Conservation (phyloP, 2,888 invertebrate species). For the Notocelia uddmanniana region DNA sequence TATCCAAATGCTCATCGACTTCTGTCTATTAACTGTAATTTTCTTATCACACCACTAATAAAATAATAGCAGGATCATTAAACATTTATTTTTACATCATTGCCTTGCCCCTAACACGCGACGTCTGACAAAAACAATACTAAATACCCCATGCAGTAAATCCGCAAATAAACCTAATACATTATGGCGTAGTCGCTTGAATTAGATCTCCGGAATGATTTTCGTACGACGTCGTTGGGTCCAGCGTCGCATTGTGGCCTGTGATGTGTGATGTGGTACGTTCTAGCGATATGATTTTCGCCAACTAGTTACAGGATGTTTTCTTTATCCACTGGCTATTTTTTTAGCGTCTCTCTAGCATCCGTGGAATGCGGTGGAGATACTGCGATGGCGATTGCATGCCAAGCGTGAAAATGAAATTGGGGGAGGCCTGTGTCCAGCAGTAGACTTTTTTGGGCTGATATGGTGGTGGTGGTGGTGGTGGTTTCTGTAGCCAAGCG, state of each 20-base stretch:
- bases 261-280: constrained; percentile 53
- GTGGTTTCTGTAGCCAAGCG: too few relatives aligned
- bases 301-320: constrained; percentile 46
- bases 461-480: too few relatives aligned
- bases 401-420: too few relatives aligned
- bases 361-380: too few relatives aligned
- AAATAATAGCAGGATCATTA: background rate
- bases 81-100: background rate
- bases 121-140: constrained; percentile 7
- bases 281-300: constrained; percentile 49
- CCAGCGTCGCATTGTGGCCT: constrained; percentile 46
- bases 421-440: too few relatives aligned
- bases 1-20: background rate
- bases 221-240: constrained; percentile 33
- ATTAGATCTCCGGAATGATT: constrained; percentile 39
- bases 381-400: too few relatives aligned
- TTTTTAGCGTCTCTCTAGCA: too few relatives aligned
- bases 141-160: constrained; percentile 18
- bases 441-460: too few relatives aligned
- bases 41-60: background rate
- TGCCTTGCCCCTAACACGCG: background rate
- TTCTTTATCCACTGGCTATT: background rate
- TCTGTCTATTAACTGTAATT: background rate
- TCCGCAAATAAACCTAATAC: constrained; percentile 42
- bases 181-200: constrained; percentile 35